Evolutionary conservation across 2,797 vertebrate genomes (phyloP).

Genomic region (Hypotaenidia philippensis): DNA sequence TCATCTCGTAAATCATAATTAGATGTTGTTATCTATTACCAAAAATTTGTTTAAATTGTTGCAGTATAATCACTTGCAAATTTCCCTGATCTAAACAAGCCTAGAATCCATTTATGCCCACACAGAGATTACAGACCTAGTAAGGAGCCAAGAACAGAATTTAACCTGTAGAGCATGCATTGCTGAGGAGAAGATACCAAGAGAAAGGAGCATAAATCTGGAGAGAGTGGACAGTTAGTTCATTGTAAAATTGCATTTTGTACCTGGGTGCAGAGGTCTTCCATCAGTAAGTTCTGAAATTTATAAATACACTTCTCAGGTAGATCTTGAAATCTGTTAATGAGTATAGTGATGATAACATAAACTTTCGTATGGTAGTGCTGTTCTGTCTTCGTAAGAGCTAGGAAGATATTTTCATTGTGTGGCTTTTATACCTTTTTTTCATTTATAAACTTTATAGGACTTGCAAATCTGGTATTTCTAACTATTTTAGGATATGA

Average conservation of each 20-base stretch:
- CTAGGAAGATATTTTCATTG: neutral
- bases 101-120: constrained; percentile 4
- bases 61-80: constrained; percentile 6
- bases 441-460: neutral
- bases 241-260: neutral
- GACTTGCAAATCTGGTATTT: neutral
- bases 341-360: neutral
- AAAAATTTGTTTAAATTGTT: constrained; percentile 9
- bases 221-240: neutral
- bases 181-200: neutral
- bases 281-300: neutral
- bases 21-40: constrained; percentile 11
- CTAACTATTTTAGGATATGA: neutral
- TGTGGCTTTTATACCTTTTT: neutral
- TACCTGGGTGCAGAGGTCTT: neutral
- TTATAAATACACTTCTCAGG: neutral
- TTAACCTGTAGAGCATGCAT: neutral
- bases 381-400: neutral
- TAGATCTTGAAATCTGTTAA: too few species aligned
- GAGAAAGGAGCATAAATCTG: neutral
- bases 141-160: neutral
- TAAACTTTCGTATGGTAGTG: neutral
- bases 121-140: neutral
- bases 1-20: constrained; percentile 13
- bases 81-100: constrained; percentile 5